These are phyloP conservation scores for Ormyrus labotus DNA, from an alignment of 2,888 invertebrate genomes.

Conservation along the genomic window DNA sequence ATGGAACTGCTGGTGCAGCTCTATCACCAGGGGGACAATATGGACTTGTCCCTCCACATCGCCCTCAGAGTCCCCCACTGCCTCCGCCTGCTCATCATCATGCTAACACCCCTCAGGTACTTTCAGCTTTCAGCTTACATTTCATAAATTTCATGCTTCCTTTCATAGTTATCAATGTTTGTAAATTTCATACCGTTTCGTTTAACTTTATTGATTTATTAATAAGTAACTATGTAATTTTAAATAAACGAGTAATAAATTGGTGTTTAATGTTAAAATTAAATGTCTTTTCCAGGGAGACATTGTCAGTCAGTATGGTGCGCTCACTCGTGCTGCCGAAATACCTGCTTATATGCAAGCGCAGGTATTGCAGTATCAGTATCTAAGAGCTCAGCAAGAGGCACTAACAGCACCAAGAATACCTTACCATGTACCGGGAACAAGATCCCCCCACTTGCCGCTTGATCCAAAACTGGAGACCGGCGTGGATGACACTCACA, in stretches of 20 bases:
- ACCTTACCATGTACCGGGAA: slow-evolving; percentile 72
- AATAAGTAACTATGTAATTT: too few relatives aligned
- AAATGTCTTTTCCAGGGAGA: slow-evolving; percentile 76
- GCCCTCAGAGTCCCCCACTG: slow-evolving; percentile 79
- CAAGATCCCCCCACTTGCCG: slow-evolving; percentile 74
- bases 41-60: slow-evolving; percentile 73
- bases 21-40: slow-evolving; percentile 73
- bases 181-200: too few relatives aligned
- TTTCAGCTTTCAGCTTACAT: slow-evolving; percentile 57
- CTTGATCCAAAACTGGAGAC: slow-evolving; percentile 80
- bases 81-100: slow-evolving; percentile 92
- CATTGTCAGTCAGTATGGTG: slow-evolving; percentile 77
- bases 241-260: too few relatives aligned
- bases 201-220: too few relatives aligned
- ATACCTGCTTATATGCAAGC: slow-evolving; percentile 78
- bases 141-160: slow-evolving; percentile 9
- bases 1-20: slow-evolving; percentile 72
- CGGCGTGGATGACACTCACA: slow-evolving; percentile 80
- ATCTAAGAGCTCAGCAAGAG: slow-evolving; percentile 77
- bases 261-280: neutral
- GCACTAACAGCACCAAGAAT: slow-evolving; percentile 76
- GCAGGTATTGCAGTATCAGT: slow-evolving; percentile 78
- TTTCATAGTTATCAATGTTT: neutral
- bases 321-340: slow-evolving; percentile 73
- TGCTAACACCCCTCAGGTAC: slow-evolving; percentile 75